Evolutionary conservation across 2,888 invertebrate genomes (phyloP).

Genomic region (Rapana venosa): DNA sequence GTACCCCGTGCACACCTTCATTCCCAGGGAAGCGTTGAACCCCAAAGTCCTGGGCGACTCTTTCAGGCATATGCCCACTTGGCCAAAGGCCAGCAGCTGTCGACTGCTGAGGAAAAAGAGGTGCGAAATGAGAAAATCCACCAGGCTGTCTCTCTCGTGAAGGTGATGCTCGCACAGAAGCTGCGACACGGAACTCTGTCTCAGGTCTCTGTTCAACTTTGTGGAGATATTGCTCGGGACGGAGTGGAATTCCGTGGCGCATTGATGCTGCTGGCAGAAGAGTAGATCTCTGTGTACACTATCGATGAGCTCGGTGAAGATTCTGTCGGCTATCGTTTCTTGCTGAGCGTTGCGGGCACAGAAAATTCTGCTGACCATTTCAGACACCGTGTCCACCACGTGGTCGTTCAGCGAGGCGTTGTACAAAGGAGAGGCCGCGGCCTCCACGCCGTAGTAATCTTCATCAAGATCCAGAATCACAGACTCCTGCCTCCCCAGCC

Average conservation of each 20-base stretch:
- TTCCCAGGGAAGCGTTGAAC: slow-evolving; percentile 46
- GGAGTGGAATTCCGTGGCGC: not conserved
- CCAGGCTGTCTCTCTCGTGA: not conserved
- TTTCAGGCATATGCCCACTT: slow-evolving; percentile 64
- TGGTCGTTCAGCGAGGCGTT: slow-evolving; percentile 24
- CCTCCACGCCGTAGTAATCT: slow-evolving; percentile 66
- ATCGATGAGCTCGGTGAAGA: slow-evolving; percentile 43
- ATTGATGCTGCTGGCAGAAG: not conserved
- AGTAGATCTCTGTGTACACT: not conserved
- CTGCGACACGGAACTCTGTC: not conserved
- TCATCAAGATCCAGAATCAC: slow-evolving; percentile 68
- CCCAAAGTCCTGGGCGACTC: slow-evolving; percentile 55
- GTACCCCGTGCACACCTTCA: slow-evolving; percentile 63
- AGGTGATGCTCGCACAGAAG: not conserved
- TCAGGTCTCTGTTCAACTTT: not conserved
- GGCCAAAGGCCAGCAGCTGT: slow-evolving; percentile 57
- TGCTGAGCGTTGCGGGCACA: slow-evolving; percentile 57
- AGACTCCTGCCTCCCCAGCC: slow-evolving; percentile 46
- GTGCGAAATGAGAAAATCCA: not conserved
- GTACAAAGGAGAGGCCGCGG: slow-evolving; percentile 57
- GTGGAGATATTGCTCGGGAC: not conserved
- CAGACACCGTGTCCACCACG: slow-evolving; percentile 46
- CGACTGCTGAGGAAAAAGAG: slow-evolving; percentile 45
- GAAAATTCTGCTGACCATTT: slow-evolving; percentile 52
- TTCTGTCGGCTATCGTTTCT: slow-evolving; percentile 56